phyloP scores from a whole-genome alignment of 2,797 vertebrate genomes.

The Dryobates pubescens region DNA sequence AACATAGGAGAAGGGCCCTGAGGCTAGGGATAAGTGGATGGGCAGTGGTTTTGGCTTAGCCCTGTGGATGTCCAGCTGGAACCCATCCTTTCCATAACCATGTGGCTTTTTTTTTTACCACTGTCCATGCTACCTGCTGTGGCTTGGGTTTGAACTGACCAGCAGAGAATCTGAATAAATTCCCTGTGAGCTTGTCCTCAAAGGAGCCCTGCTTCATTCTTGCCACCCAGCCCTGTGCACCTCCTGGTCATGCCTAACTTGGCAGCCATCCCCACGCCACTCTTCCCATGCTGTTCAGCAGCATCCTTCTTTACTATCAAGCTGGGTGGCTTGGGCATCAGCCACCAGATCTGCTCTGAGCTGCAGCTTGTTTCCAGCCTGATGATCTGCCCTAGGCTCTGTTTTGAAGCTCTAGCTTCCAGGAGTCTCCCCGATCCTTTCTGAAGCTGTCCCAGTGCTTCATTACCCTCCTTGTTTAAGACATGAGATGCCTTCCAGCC shows the following conservation, averaged over 20 bases:
- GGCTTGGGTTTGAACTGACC: background rate
- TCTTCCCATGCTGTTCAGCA: background rate
- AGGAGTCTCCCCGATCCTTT: background rate
- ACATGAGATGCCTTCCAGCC: background rate
- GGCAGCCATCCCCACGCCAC: background rate
- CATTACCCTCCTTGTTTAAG: background rate
- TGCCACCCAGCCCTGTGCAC: background rate
- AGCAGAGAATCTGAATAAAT: background rate
- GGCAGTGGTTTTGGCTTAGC: background rate
- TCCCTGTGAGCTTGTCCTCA: background rate
- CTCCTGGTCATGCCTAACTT: background rate
- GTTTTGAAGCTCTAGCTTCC: background rate
- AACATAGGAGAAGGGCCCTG: background rate
- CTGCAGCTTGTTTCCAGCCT: background rate
- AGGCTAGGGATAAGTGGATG: background rate
- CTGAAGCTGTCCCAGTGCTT: background rate
- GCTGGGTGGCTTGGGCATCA: background rate
- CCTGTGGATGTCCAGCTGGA: background rate
- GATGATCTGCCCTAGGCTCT: background rate
- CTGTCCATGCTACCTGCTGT: background rate
- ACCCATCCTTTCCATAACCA: background rate
- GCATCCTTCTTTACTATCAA: background rate
- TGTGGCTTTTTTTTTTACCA: background rate
- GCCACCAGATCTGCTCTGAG: background rate
- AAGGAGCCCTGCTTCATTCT: background rate